phyloP scores from a whole-genome alignment of 1,140 invertebrate species.

The Penaeus japonicus region DNA sequence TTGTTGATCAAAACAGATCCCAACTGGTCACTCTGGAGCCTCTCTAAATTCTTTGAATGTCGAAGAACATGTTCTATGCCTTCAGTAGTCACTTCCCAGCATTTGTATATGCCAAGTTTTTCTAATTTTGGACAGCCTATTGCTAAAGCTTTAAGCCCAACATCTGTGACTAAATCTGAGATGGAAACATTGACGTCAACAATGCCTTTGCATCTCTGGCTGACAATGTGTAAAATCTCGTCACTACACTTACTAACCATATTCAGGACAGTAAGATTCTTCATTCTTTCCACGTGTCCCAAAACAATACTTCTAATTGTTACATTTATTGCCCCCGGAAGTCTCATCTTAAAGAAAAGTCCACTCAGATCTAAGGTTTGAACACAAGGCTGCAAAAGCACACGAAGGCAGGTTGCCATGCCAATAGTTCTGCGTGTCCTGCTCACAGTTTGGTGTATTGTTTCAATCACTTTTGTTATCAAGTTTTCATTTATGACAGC shows the following conservation, averaged over 20 bases:
- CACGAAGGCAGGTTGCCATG: constrained; percentile 42
- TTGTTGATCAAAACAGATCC: constrained; percentile 47
- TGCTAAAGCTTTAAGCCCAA: constrained; percentile 25
- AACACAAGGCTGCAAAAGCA: constrained; percentile 35
- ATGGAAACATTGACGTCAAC: constrained; percentile 32
- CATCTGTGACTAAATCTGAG: constrained; percentile 46
- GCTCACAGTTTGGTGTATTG: constrained; percentile 40
- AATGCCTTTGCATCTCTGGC: constrained; percentile 33
- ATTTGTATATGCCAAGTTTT: constrained; percentile 53
- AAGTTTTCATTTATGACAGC: constrained; percentile 40
- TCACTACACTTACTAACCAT: constrained; percentile 52
- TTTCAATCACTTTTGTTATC: constrained; percentile 50
- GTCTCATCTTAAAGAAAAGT: constrained; percentile 49
- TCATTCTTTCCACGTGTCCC: constrained; percentile 27
- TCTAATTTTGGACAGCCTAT: constrained; percentile 45
- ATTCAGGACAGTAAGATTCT: constrained; percentile 40
- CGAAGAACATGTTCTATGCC: constrained; percentile 39
- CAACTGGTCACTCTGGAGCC: constrained; percentile 47
- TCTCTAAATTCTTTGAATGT: constrained; percentile 23
- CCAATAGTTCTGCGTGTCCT: constrained; percentile 45
- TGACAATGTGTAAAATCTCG: constrained; percentile 35
- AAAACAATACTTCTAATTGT: constrained; percentile 37
- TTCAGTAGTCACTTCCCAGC: constrained; percentile 46
- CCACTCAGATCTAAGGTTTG: constrained; percentile 46
- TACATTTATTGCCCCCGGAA: constrained; percentile 28